phyloP scores from a whole-genome alignment of 2,888 invertebrate genomes.

The Axea sp. region DNA sequence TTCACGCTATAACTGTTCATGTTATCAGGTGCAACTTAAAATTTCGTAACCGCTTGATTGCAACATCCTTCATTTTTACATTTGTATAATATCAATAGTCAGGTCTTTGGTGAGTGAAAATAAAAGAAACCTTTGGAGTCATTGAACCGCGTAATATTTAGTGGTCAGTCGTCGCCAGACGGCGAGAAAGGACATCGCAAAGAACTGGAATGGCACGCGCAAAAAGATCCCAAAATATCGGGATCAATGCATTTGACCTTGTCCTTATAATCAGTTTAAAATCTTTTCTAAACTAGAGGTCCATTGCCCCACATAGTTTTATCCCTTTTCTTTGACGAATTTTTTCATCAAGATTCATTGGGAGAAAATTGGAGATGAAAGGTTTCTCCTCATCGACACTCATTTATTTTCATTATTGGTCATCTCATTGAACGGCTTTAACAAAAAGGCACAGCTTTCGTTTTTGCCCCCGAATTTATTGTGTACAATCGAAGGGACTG shows the following conservation, averaged over 20 bases:
- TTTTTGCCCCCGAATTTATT: slow-evolving; percentile 34
- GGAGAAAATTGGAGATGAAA: slow-evolving; percentile 20
- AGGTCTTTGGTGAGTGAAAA: slow-evolving; percentile 9
- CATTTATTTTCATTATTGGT: slow-evolving; percentile 19
- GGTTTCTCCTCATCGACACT: slow-evolving; percentile 8
- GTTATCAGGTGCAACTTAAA: slow-evolving; percentile 26
- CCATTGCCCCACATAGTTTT: slow-evolving; percentile 16
- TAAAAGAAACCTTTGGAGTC: slow-evolving; percentile 24
- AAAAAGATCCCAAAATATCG: slow-evolving; percentile 56
- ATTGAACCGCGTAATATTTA: slow-evolving; percentile 38
- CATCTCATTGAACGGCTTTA: slow-evolving; percentile 1
- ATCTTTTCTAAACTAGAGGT: slow-evolving; percentile 2
- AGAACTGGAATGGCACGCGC: slow-evolving; percentile 52
- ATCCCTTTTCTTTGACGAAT: slow-evolving; percentile 10
- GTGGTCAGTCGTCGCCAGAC: slow-evolving; percentile 19
- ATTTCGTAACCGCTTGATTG: slow-evolving; percentile 26
- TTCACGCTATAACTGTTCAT: slow-evolving; percentile 49
- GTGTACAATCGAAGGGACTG: slow-evolving; percentile 9
- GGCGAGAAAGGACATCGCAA: slow-evolving; percentile 35
- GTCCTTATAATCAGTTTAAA: slow-evolving; percentile 20
- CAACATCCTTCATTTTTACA: slow-evolving; percentile 31
- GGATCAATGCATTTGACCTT: slow-evolving; percentile 50
- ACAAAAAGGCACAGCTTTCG: slow-evolving; percentile 20
- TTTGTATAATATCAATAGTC: slow-evolving; percentile 10
- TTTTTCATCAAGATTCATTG: slow-evolving; percentile 1